Evolutionary conservation across 2,797 vertebrate species (phyloP).

Genomic region (Peromyscus aztecus): DNA sequence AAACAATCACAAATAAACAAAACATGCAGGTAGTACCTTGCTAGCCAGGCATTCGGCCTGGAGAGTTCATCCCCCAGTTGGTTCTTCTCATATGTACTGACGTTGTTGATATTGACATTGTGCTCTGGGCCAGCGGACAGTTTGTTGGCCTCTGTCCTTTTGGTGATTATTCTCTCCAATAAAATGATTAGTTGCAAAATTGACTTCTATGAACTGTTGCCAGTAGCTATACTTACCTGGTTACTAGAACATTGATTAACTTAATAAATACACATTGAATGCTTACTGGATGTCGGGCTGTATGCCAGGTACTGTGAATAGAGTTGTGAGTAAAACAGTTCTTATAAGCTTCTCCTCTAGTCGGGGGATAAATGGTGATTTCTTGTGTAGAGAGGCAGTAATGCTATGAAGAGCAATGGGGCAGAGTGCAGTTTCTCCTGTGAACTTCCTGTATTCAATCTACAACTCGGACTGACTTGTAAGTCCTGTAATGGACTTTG

Average conservation of each 20-base stretch:
- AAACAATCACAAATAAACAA: neutral
- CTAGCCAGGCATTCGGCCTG: neutral
- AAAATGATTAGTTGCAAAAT: conserved; percentile 55
- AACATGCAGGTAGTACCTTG: neutral
- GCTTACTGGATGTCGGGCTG: neutral
- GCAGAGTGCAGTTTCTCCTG: neutral
- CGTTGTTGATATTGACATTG: neutral
- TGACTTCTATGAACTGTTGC: conserved; percentile 42
- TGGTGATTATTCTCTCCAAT: conserved; percentile 53
- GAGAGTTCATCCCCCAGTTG: neutral
- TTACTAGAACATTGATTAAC: conserved; percentile 30
- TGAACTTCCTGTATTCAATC: neutral
- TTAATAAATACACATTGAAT: conserved; percentile 46
- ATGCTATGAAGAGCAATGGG: neutral
- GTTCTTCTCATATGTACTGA: neutral
- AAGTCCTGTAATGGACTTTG: neutral
- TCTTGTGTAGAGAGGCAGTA: neutral
- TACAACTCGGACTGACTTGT: neutral
- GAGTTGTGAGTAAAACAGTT: neutral
- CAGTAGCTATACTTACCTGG: neutral
- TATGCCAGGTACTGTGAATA: neutral
- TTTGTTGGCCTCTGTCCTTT: conserved; percentile 31
- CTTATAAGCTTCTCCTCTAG: neutral
- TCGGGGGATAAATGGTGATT: neutral
- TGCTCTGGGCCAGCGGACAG: neutral